Conservation (phyloP, 2,888 invertebrate genomes). For the Platycheirus rosarum region DNA sequence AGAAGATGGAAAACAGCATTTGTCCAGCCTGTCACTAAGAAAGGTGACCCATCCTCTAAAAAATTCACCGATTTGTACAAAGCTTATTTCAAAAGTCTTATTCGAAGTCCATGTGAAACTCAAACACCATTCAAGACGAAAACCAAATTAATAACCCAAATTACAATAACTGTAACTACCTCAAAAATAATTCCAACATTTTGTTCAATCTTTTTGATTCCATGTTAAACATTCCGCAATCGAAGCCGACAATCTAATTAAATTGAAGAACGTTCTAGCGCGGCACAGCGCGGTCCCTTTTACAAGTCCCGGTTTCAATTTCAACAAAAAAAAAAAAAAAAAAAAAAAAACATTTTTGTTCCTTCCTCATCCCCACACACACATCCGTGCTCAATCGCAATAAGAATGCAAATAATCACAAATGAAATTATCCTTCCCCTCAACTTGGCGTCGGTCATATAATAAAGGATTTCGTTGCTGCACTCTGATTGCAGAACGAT, state of each 20-base stretch:
- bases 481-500: constrained; percentile 17
- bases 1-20: no score
- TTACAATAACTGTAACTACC: not conserved
- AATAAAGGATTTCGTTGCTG: constrained; percentile 46
- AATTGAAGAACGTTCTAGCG: constrained; percentile 54
- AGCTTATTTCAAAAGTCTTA: no score
- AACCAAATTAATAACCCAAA: constrained; percentile 13
- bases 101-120: no score
- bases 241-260: constrained; percentile 71
- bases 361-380: not conserved
- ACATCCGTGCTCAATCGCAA: constrained; percentile 20
- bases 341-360: constrained; percentile 6
- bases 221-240: constrained; percentile 46
- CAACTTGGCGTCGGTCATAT: constrained; percentile 41
- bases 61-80: no score
- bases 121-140: no score
- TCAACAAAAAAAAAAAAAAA: not conserved
- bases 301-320: constrained; percentile 31
- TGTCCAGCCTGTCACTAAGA: no score
- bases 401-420: constrained; percentile 69
- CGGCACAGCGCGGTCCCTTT: constrained; percentile 42
- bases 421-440: constrained; percentile 68
- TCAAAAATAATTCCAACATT: constrained; percentile 45
- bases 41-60: no score
- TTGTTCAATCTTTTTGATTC: constrained; percentile 58